Conservation (phyloP, 2,888 invertebrate species). For the Podotricha telesiphe region DNA sequence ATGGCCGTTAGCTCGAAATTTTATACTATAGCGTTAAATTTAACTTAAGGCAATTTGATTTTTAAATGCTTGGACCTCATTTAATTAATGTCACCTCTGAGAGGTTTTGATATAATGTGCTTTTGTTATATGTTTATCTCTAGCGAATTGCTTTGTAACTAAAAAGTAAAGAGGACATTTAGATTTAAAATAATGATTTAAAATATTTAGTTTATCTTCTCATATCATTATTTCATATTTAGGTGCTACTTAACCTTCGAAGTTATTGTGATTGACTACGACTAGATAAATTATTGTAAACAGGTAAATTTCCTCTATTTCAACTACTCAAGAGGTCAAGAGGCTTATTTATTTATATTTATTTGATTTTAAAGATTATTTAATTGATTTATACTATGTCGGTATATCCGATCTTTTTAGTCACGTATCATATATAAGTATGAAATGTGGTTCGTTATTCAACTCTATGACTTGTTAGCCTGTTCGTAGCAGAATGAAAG, state of each 20-base stretch:
- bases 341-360: too few relatives aligned
- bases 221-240: neutral
- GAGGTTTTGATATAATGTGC: constrained; percentile 27
- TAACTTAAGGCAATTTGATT: constrained; percentile 23
- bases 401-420: too few relatives aligned
- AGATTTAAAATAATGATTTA: constrained; percentile 6
- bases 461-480: constrained; percentile 28
- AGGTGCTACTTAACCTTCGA: neutral
- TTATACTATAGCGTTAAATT: constrained; percentile 8
- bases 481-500: constrained; percentile 35
- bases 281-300: neutral
- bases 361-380: too few relatives aligned
- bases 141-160: neutral
- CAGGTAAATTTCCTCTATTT: neutral
- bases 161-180: constrained; percentile 3
- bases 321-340: too few relatives aligned
- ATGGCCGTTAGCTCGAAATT: neutral
- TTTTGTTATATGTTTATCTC: constrained; percentile 22
- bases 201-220: neutral
- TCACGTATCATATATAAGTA: neutral
- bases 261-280: neutral
- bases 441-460: constrained; percentile 1
- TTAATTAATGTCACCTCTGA: constrained; percentile 32
- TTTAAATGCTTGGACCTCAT: constrained; percentile 21
- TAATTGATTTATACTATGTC: too few relatives aligned